Percentiles rank a stretch among this genome's conserved stretches.
These are phyloP conservation scores for Atopsyche davidsoni DNA, from an alignment of 1,140 invertebrate genomes.

Conservation along the genomic window DNA sequence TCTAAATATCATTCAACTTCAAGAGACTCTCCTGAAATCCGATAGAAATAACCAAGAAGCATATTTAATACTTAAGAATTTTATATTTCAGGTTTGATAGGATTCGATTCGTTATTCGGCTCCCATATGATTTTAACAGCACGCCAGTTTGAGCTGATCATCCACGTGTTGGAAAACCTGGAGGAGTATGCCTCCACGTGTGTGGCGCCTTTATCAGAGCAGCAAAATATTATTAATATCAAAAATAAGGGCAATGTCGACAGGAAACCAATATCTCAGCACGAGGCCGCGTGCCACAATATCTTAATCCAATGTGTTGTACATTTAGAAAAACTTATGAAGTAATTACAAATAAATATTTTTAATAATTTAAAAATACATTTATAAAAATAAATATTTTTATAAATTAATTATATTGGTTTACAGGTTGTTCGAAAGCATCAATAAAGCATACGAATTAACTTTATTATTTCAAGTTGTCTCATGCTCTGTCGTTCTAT, in stretches of 20 bases:
- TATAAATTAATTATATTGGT: too few relatives aligned
- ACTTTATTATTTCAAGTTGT: conserved; percentile 12
- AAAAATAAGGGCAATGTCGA: too few relatives aligned
- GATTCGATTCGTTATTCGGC: conserved; percentile 6
- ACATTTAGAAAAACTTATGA: conserved; percentile 15
- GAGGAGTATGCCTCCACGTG: conserved; percentile 9
- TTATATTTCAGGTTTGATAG: conserved; percentile 10
- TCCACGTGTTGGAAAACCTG: conserved; percentile 13
- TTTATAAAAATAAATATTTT: too few relatives aligned
- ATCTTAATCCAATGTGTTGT: conserved; percentile 11
- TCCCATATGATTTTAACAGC: conserved; percentile 12
- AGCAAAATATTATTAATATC: too few relatives aligned
- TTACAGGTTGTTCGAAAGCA: conserved; percentile 6
- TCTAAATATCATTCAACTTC: too few relatives aligned
- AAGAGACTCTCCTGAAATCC: too few relatives aligned
- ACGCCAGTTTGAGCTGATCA: conserved; percentile 15
- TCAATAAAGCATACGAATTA: conserved; percentile 10
- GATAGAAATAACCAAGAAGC: too few relatives aligned
- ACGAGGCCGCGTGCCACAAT: background rate
- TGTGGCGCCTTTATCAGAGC: too few relatives aligned
- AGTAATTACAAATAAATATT: background rate
- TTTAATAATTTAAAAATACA: too few relatives aligned
- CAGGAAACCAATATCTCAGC: too few relatives aligned
- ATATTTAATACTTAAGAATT: too few relatives aligned
- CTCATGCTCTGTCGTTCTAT: conserved; percentile 7